Base-by-base conservation (phyloP, 2,797 vertebrate genomes). In the Crossoptilon crossoptilon region DNA sequence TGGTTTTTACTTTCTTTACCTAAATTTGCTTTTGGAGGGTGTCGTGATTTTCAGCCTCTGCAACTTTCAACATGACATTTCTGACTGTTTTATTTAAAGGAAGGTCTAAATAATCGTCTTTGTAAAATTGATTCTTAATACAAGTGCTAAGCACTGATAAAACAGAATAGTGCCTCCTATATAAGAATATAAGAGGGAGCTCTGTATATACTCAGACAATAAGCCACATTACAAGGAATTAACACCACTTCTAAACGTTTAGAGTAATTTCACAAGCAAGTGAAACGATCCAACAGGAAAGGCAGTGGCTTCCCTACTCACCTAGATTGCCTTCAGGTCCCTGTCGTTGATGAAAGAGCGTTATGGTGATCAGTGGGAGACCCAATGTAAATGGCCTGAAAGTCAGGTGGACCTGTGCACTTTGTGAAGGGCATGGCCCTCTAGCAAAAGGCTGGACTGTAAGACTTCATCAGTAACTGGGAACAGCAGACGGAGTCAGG, bases 401-500 rank as follows among this genome's bases (percentile, higher is more conserved):
- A 53, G 55, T 29, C 71, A 87, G 35, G 24, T 82, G 59, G 75
- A 33, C 44, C 41, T 33, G 11, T 10, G 23, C 55, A 12, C 41
- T 43, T 29, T 29, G 27, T 53, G 15, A 64, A 77, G 6, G 75
- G 43, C 26, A 29, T 18, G 16, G 27, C 48, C 6, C 22, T 16
- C 24, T 43, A 56, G 1, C 6, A 81, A 7, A 2, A 70, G 16
- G 10, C 41, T 60, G 44, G 24, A 60, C 39, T 44, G 2, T 10
- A 64, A 77, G 33, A 74, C 4, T 1, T 0, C 27, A 31, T 29
- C 51, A 31, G 18, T 39, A 87, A 80, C 0, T 0, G 11, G 10
- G 29, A 31, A 46, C 18, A 58, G 67, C 29, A 1, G 8, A 37
- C 11, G 68, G 16, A 78, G 62, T 1, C 5, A 60, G 53, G 8